These are phyloP conservation scores for Proisotoma minuta DNA, from an alignment of 2,888 invertebrate species.

Conservation along the genomic window DNA sequence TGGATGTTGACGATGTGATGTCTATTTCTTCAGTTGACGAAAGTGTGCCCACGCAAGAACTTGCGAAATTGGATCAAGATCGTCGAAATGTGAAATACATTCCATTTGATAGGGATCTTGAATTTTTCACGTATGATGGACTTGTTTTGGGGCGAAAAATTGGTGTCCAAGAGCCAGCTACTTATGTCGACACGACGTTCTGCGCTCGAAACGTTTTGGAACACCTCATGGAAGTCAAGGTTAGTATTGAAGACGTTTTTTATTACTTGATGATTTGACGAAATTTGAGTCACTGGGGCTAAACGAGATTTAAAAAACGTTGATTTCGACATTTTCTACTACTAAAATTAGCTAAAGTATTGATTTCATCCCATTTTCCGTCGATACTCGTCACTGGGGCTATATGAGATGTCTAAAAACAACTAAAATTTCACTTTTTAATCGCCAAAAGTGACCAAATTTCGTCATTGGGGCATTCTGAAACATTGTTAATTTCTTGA, in stretches of 20 bases:
- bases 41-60: constrained; percentile 22
- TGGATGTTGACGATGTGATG: constrained; percentile 22
- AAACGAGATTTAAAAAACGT: too few species aligned
- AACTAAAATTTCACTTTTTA: too few species aligned
- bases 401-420: too few species aligned
- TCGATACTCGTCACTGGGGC: too few species aligned
- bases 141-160: constrained; percentile 34
- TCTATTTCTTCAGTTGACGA: constrained; percentile 23
- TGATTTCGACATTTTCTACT: too few species aligned
- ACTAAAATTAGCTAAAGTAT: too few species aligned
- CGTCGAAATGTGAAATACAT: constrained; percentile 23
- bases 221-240: constrained; percentile 43
- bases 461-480: too few species aligned
- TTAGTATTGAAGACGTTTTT: constrained; percentile 16
- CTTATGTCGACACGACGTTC: constrained; percentile 42
- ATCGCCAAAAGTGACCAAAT: too few species aligned
- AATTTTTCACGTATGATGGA: constrained; percentile 29
- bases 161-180: constrained; percentile 29
- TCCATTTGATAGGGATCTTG: constrained; percentile 7
- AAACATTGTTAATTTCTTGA: background rate
- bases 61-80: constrained; percentile 18
- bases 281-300: too few species aligned
- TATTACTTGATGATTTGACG: too few species aligned
- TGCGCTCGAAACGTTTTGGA: constrained; percentile 35
- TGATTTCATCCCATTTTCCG: too few species aligned